Percentiles rank a stretch among this genome's conserved stretches.
These are phyloP conservation scores for Leptopilina clavipes DNA, from an alignment of 1,140 invertebrate genomes.

Conservation along the genomic window DNA sequence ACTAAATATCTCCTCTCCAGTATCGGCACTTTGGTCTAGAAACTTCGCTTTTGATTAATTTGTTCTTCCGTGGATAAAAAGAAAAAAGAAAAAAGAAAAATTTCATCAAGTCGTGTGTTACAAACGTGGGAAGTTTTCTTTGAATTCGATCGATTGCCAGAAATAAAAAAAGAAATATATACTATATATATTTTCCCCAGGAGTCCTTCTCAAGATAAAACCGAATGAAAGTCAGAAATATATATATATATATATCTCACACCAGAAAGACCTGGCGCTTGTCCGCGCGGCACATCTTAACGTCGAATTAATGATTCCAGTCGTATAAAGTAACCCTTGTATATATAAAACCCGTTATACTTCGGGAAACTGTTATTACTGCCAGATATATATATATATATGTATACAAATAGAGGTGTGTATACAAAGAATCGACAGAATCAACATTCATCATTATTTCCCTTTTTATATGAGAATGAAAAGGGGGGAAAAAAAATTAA, in stretches of 20 bases:
- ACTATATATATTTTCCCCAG: neutral
- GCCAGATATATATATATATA: neutral
- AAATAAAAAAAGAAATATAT: neutral
- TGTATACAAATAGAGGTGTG: too few species aligned
- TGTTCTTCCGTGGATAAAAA: neutral
- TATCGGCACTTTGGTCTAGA: neutral
- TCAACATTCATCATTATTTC: neutral
- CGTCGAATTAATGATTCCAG: constrained; percentile 16
- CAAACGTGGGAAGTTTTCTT: constrained; percentile 5
- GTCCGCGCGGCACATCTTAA: neutral
- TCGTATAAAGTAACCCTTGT: constrained; percentile 3
- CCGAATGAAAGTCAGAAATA: constrained; percentile 9
- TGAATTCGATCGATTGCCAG: neutral
- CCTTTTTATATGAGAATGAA: too few species aligned
- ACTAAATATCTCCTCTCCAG: neutral
- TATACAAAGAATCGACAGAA: neutral
- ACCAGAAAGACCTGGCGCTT: neutral
- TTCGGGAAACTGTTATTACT: constrained; percentile 18
- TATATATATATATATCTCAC: neutral
- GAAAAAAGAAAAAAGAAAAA: neutral
- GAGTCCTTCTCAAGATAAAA: neutral
- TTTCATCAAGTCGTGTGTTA: neutral
- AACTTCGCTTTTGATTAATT: neutral
- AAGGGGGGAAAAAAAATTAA: too few species aligned
- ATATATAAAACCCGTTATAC: neutral